phyloP scores from a whole-genome alignment of 2,113 vertebrate species.

The Naja naja region DNA sequence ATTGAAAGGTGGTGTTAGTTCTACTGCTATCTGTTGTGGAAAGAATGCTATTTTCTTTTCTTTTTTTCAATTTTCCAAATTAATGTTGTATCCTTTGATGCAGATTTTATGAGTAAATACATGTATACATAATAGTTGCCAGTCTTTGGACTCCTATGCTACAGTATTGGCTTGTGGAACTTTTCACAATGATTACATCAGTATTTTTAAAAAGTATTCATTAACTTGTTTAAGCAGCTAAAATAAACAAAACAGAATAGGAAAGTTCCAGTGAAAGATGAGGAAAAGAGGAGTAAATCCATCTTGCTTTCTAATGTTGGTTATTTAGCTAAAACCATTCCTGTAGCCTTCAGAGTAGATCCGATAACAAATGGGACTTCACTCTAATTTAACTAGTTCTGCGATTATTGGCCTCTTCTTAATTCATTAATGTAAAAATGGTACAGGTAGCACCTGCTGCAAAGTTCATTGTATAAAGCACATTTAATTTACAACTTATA shows the following conservation, averaged over 20 bases:
- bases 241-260: conserved; percentile 38
- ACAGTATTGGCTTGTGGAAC: not conserved
- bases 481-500: not conserved
- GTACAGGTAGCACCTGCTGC: not conserved
- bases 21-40: conserved; percentile 10
- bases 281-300: not conserved
- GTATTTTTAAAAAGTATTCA: not conserved
- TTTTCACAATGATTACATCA: not conserved
- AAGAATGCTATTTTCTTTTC: not conserved
- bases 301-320: not conserved
- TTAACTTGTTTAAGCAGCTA: conserved; percentile 4
- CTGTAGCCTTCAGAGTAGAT: not conserved
- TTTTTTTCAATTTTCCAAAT: conserved; percentile 28
- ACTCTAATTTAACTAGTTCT: not conserved
- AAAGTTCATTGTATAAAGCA: not conserved
- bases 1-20: not conserved
- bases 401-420: not conserved
- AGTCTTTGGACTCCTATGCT: not conserved
- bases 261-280: not conserved
- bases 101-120: no score
- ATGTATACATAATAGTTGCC: not conserved
- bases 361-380: not conserved
- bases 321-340: not conserved
- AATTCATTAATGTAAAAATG: not conserved
- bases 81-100: no score